Conservation (phyloP, 1,140 invertebrate species). For the Teleopsis dalmanni region DNA sequence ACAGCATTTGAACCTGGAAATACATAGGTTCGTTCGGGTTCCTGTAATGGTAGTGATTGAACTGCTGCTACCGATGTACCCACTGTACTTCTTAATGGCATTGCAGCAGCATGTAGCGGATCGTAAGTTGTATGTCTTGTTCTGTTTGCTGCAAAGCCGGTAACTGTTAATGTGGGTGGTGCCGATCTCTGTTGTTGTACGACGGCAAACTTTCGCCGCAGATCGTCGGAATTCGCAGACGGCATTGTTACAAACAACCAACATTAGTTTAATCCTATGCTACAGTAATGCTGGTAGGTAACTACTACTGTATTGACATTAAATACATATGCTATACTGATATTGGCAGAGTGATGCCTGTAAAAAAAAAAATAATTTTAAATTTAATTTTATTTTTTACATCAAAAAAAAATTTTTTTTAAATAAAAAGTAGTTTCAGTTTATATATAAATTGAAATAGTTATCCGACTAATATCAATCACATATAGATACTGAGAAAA, state of each 20-base stretch:
- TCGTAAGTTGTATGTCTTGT: conserved; percentile 1
- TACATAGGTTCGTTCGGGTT: conserved; percentile 53
- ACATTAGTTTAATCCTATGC: too few relatives aligned
- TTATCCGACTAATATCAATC: too few relatives aligned
- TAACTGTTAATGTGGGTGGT: conserved; percentile 18
- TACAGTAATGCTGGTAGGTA: too few relatives aligned
- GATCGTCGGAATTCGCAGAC: conserved; percentile 41
- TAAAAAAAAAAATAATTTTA: too few relatives aligned
- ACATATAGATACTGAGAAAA: too few relatives aligned
- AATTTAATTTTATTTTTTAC: too few relatives aligned
- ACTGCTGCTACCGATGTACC: conserved; percentile 2
- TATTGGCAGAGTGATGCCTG: too few relatives aligned
- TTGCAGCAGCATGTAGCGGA: conserved; percentile 9
- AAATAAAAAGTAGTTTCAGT: too few relatives aligned
- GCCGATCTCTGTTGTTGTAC: conserved; percentile 40
- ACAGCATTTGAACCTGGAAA: conserved; percentile 44
- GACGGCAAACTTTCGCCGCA: conserved; percentile 42
- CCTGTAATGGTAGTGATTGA: conserved; percentile 16
- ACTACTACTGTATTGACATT: too few relatives aligned
- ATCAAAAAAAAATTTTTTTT: too few relatives aligned
- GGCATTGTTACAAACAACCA: conserved; percentile 40
- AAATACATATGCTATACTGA: too few relatives aligned
- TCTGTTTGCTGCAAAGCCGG: background rate
- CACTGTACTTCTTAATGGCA: background rate
- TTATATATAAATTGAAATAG: too few relatives aligned